A percentile compares a stretch with the other conserved stretches of the same genome.
Conservation (phyloP, 2,888 invertebrate genomes). For the Schrankia costaestrigalis region DNA sequence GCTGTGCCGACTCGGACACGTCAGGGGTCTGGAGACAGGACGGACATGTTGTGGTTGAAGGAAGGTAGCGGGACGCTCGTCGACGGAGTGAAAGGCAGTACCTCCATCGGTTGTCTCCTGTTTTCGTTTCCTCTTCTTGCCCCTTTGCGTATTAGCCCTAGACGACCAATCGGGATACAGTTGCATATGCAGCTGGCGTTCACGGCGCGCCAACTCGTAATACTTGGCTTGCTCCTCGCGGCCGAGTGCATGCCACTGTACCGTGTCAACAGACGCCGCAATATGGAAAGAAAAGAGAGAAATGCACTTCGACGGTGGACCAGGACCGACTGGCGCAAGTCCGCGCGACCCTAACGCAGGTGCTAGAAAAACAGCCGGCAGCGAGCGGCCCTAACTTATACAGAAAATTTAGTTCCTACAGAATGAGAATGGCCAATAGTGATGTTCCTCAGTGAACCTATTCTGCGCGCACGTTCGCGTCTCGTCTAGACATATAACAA, state of each 20-base stretch:
- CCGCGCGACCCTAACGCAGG: conserved; percentile 74
- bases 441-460: conserved; percentile 80
- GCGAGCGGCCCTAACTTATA: conserved; percentile 63
- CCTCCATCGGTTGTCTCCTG: conserved; percentile 98
- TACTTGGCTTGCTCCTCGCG: conserved; percentile 99
- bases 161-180: conserved; percentile 99
- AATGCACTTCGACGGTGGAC: conserved; percentile 73
- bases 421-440: conserved; percentile 79
- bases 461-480: conserved; percentile 76
- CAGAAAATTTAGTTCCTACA: conserved; percentile 71
- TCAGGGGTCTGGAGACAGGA: conserved; percentile 17
- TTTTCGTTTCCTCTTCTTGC: conserved; percentile 99
- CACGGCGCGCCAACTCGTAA: conserved; percentile 99
- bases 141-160: conserved; percentile 99
- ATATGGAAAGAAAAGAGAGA: conserved; percentile 80
- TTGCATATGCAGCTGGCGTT: conserved; percentile 99
- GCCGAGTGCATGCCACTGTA: conserved; percentile 99
- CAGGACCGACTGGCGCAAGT: conserved; percentile 43
- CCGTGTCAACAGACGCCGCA: conserved; percentile 55
- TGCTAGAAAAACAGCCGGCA: conserved; percentile 86
- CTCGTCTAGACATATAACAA: conserved; percentile 76
- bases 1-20: conserved; percentile 18
- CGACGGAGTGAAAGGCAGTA: conserved; percentile 84
- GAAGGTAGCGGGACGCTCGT: conserved; percentile 33
- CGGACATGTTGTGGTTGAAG: background rate